Conservation (phyloP, 1,140 invertebrate genomes). For the Orchestia grillus region DNA sequence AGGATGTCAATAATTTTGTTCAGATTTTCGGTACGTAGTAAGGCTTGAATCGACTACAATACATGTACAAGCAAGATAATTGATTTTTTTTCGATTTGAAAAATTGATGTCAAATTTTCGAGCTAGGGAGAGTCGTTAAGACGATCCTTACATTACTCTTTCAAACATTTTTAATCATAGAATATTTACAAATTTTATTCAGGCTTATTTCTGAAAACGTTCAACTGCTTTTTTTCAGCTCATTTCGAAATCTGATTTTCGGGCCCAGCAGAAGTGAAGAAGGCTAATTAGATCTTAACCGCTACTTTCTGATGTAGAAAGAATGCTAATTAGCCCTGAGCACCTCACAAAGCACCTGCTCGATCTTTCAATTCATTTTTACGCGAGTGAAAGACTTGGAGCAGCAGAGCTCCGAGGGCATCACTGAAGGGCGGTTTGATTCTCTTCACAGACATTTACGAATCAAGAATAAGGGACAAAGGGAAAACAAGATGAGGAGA, state of each 20-base stretch:
- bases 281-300: slow-evolving; percentile 8
- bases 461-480: neutral
- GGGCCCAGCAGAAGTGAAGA: neutral
- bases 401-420: neutral
- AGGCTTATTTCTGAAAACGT: neutral
- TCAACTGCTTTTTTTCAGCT: neutral
- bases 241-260: neutral
- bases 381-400: neutral
- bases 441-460: neutral
- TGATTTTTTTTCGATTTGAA: too few species aligned
- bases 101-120: too few species aligned
- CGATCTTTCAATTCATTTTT: neutral
- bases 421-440: neutral
- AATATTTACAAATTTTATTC: neutral
- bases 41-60: too few species aligned
- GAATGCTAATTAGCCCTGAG: neutral
- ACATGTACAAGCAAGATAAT: too few species aligned
- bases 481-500: neutral
- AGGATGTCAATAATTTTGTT: too few species aligned
- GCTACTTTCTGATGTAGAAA: neutral
- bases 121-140: too few species aligned
- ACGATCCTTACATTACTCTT: neutral
- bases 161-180: neutral
- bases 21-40: too few species aligned
- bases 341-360: neutral